Evolutionary conservation across 2,888 invertebrate species (phyloP).

Genomic region (Boloria euphrosyne): DNA sequence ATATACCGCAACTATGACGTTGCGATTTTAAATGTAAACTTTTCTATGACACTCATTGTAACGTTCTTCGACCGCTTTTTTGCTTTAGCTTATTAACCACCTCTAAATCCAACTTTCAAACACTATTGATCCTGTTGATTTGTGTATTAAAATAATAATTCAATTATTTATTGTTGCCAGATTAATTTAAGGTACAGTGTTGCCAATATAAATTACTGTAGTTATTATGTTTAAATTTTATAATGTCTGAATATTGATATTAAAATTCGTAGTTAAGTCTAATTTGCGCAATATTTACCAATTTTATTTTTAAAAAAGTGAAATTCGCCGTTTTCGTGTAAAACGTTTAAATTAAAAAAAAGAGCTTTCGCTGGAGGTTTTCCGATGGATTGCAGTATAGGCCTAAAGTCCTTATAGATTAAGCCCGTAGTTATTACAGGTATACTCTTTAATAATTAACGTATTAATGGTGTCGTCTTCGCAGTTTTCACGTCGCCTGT

Average conservation of each 20-base stretch:
- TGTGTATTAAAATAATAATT: neutral
- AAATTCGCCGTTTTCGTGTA: neutral
- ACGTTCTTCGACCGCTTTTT: constrained; percentile 9
- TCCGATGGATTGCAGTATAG: constrained; percentile 49
- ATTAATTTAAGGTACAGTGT: constrained; percentile 3
- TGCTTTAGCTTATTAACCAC: constrained; percentile 6
- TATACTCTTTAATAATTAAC: constrained; percentile 65
- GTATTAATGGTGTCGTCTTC: constrained; percentile 55
- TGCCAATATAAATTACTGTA: constrained; percentile 13
- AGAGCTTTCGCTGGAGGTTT: neutral
- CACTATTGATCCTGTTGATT: neutral
- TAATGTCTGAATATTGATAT: constrained; percentile 16
- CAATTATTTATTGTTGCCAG: constrained; percentile 8
- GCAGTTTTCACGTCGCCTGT: constrained; percentile 69
- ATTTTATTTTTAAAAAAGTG: neutral
- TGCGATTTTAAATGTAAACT: constrained; percentile 22
- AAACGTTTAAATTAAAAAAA: constrained; percentile 6
- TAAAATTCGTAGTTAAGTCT: constrained; percentile 19
- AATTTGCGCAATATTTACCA: constrained; percentile 10
- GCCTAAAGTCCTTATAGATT: constrained; percentile 68
- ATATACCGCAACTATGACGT: constrained; percentile 50
- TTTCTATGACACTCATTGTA: constrained; percentile 18
- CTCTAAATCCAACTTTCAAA: too few relatives aligned
- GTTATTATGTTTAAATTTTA: constrained; percentile 7
- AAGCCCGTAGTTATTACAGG: constrained; percentile 78